Base-by-base conservation (phyloP, 2,888 invertebrate species). In the Noctua janthina region DNA sequence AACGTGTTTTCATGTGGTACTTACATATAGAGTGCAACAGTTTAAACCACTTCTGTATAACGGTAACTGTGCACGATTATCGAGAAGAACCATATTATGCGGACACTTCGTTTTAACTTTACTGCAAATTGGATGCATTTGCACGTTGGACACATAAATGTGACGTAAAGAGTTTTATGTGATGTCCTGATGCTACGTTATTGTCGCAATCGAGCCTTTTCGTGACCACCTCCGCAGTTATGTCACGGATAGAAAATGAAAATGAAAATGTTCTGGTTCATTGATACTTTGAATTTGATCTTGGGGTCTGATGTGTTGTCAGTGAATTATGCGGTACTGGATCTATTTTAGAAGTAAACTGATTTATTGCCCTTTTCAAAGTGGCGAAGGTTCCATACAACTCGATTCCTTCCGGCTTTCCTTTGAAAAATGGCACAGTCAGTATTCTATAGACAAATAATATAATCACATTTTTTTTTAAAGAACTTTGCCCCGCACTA, bases 91-190 rank as follows among this genome's bases (percentile, higher is more conserved):
- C 82, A 71, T 78, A 83, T 82, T 78, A 88, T 77, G 74, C 71
- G 79, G 83, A 87, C 80, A 82, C 83, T 87, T 85, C 51, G 67
- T 56, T 84, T 91, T 91, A 89, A 91, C 91, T 95, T 95, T 94
- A 95, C 92, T 95, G 95, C 95, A 95, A 93, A 96, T 95, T 94
- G 94, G 93, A 95, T 95, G 94, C 94, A 93, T 93, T 94, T 93
- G 92, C 93, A 94, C 92, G 91, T 91, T 90, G 90, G 87, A 85
- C 76, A 68, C 79, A 83, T 89, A 89, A 88, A 89, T 88, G 89
- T 93, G 91, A 92, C 92, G 88, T 87, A 87, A 90, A 91, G 86
- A 82, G 78, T 82, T 90, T 83, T 88, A 88, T 82, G 84, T 81
- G 69, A 74, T 76, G 81, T 79, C 74, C 76, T 76, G 79, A 87